A percentile compares a stretch with the other conserved stretches of the same genome.
phyloP scores from a whole-genome alignment of 2,113 vertebrate species.

The Phyllostomus hastatus region DNA sequence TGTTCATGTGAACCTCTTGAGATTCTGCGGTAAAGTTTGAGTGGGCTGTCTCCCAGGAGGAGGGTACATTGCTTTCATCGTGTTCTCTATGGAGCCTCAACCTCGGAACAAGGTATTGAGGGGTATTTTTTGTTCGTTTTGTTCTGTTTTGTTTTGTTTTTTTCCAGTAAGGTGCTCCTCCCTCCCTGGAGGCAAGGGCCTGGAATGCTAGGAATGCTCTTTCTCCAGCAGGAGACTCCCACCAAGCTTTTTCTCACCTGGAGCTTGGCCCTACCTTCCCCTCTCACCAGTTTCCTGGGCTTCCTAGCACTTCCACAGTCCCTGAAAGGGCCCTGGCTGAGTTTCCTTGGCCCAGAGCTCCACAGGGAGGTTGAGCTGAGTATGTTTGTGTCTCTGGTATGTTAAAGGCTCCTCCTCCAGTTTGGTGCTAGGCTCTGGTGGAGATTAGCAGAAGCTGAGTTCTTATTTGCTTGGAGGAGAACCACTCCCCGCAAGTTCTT shows the following conservation, averaged over 20 bases:
- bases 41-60: not conserved
- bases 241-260: not conserved
- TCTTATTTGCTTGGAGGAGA: slow-evolving; percentile 19
- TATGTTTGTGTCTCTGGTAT: slow-evolving; percentile 28
- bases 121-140: not conserved
- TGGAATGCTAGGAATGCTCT: slow-evolving; percentile 31
- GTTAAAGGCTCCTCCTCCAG: not conserved
- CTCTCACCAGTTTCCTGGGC: not conserved
- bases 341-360: slow-evolving; percentile 35
- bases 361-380: not conserved
- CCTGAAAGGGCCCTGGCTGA: not conserved
- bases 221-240: not conserved
- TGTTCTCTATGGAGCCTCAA: not conserved
- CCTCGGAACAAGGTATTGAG: not conserved
- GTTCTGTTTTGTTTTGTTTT: too few relatives aligned
- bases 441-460: not conserved
- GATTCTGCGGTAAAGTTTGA: not conserved
- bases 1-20: not conserved
- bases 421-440: slow-evolving; percentile 9
- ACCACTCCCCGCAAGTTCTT: not conserved
- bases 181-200: not conserved
- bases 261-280: not conserved
- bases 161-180: not conserved
- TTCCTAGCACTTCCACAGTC: not conserved
- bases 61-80: not conserved